Evolutionary conservation across 2,888 invertebrate genomes (phyloP).

Genomic region (Pammene aurita): DNA sequence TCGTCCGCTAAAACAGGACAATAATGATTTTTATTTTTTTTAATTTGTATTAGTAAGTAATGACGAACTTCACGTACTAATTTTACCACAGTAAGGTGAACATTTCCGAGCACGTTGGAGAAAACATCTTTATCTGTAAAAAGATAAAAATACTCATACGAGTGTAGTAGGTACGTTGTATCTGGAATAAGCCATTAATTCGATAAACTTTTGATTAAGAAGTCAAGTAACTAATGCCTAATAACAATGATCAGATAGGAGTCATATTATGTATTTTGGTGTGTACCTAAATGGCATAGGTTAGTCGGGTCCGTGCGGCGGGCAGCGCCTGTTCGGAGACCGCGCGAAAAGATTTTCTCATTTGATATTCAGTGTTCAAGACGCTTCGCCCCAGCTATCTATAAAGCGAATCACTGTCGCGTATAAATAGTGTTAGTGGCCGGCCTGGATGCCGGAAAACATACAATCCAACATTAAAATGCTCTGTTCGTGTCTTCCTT

Average conservation of each 20-base stretch:
- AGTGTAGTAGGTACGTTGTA: neutral
- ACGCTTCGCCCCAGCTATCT: conserved; percentile 65
- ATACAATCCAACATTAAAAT: conserved; percentile 46
- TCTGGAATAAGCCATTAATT: conserved; percentile 15
- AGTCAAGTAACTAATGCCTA: conserved; percentile 30
- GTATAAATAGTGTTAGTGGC: conserved; percentile 66
- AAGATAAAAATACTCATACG: neutral
- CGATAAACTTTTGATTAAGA: conserved; percentile 32
- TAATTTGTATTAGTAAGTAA: too few relatives aligned
- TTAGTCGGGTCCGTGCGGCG: conserved; percentile 33
- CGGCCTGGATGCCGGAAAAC: conserved; percentile 57
- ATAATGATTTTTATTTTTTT: too few relatives aligned
- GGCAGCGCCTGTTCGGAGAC: conserved; percentile 51
- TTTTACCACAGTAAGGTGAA: too few relatives aligned
- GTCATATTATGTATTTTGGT: conserved; percentile 24
- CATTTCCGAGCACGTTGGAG: too few relatives aligned
- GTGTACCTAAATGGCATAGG: conserved; percentile 22
- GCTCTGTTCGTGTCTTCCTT: conserved; percentile 9
- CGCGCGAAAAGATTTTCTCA: conserved; percentile 69
- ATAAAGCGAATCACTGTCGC: conserved; percentile 54
- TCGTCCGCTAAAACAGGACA: too few relatives aligned
- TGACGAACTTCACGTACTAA: too few relatives aligned
- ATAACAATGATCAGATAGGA: conserved; percentile 23
- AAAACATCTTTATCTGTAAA: neutral
- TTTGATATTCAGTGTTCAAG: conserved; percentile 70